A percentile compares a stretch with the other conserved stretches of the same genome.
These are phyloP conservation scores for Chlorodrepanis virens DNA, from an alignment of 2,113 vertebrate genomes.

Conservation along the genomic window DNA sequence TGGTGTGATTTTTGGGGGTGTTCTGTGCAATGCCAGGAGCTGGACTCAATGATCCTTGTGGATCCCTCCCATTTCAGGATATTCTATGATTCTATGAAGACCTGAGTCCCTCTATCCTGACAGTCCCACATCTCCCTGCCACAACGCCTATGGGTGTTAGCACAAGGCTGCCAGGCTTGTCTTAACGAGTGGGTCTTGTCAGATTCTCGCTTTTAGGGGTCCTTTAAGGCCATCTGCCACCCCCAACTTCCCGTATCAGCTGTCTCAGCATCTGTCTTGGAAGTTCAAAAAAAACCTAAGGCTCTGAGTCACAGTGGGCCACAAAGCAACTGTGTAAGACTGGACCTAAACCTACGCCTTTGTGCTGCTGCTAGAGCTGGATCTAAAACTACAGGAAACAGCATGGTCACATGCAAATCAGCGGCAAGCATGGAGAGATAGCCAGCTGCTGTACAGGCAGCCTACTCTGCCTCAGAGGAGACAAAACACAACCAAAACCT, in stretches of 20 bases:
- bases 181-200: background rate
- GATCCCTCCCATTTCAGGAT: background rate
- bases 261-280: background rate
- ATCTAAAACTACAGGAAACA: background rate
- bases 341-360: background rate
- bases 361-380: background rate
- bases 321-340: background rate
- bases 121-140: background rate
- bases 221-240: background rate
- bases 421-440: background rate
- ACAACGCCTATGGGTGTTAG: background rate
- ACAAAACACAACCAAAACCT: background rate
- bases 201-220: background rate
- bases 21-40: too few relatives aligned
- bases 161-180: background rate
- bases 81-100: background rate
- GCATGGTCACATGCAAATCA: background rate
- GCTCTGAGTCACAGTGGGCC: background rate
- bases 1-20: background rate
- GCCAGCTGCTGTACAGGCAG: background rate
- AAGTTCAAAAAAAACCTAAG: background rate
- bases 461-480: background rate
- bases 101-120: background rate
- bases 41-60: background rate
- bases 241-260: fast-evolving